Evolutionary conservation across 1,140 invertebrate species (phyloP).

Genomic region (Solenopsis fugax): DNA sequence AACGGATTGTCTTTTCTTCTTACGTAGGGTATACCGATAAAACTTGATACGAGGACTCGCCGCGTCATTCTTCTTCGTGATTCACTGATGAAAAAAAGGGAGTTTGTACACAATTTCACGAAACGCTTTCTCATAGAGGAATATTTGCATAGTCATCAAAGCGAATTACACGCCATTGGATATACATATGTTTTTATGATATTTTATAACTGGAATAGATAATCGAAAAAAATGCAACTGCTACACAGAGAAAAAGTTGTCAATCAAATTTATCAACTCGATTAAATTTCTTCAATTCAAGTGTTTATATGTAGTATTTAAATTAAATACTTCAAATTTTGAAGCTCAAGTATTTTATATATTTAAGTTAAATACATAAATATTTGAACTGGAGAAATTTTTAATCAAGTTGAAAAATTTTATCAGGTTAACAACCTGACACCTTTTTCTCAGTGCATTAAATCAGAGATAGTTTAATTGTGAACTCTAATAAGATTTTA

Average conservation of each 20-base stretch:
- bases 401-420: no score
- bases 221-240: background rate
- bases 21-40: background rate
- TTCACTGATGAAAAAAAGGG: background rate
- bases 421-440: no score
- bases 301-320: no score
- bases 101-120: background rate
- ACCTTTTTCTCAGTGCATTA: background rate
- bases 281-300: no score
- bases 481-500: background rate
- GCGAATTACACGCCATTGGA: background rate
- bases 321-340: no score
- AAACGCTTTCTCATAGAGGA: slow-evolving; percentile 19
- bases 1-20: slow-evolving; percentile 73
- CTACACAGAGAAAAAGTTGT: no score
- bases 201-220: background rate
- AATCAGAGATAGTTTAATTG: background rate
- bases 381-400: no score
- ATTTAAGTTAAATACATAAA: no score
- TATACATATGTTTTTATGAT: background rate
- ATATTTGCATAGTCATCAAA: background rate
- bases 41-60: slow-evolving; percentile 11
- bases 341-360: no score
- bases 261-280: no score
- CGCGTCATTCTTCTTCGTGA: background rate